Percentiles rank a stretch among this genome's conserved stretches.
Conservation (phyloP, 2,113 vertebrate species). For the Epinephelus cyanopodus region DNA sequence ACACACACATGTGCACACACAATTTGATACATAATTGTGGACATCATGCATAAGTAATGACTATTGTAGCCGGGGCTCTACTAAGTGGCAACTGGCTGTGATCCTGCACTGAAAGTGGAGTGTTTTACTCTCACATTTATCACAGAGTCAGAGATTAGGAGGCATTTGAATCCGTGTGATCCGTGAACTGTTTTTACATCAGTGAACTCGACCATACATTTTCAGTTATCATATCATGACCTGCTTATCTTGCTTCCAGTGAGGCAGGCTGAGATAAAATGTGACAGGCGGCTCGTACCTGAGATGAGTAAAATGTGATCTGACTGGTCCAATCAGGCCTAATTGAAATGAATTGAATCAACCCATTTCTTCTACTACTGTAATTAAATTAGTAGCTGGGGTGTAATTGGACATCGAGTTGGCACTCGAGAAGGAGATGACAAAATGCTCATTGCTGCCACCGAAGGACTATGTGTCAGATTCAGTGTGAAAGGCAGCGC, state of each 20-base stretch:
- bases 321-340: constrained; percentile 72
- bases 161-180: constrained; percentile 37
- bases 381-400: constrained; percentile 79
- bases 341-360: constrained; percentile 83
- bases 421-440: constrained; percentile 74
- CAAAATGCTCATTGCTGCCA: constrained; percentile 75
- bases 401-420: constrained; percentile 78
- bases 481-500: constrained; percentile 62
- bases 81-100: constrained; percentile 74
- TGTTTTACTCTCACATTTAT: constrained; percentile 63
- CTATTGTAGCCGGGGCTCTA: constrained; percentile 62
- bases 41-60: constrained; percentile 78
- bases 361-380: constrained; percentile 80
- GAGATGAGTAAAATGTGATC: constrained; percentile 80
- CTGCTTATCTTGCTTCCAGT: constrained; percentile 29
- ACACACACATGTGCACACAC: constrained; percentile 43
- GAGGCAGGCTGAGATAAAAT: constrained; percentile 48
- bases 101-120: constrained; percentile 60
- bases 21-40: constrained; percentile 71
- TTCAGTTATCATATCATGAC: constrained; percentile 56
- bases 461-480: constrained; percentile 72
- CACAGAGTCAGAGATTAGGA: constrained; percentile 58
- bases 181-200: constrained; percentile 17
- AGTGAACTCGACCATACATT: constrained; percentile 27
- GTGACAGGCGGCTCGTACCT: constrained; percentile 68